These are phyloP conservation scores for Pocillopora verrucosa DNA, from an alignment of 64 coral and sea anemone genomes.

Conservation along the genomic window DNA sequence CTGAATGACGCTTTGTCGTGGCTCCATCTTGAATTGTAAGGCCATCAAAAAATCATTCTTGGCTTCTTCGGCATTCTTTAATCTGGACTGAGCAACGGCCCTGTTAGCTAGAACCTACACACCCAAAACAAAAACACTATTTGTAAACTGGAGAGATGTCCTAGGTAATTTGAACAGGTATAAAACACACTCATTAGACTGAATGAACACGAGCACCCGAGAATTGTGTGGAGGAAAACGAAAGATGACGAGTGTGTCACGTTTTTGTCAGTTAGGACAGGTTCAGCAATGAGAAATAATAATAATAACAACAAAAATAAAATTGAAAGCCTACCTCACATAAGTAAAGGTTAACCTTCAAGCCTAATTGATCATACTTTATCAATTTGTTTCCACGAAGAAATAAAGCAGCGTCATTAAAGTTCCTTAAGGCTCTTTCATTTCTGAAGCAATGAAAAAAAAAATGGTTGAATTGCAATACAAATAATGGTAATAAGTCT, in stretches of 20 bases:
- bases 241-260: too few species aligned
- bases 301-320: too few species aligned
- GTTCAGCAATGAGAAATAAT: too few species aligned
- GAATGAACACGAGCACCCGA: too few species aligned
- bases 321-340: constrained; percentile 69
- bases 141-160: neutral
- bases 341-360: constrained; percentile 88
- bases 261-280: too few species aligned
- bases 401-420: constrained; percentile 79
- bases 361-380: constrained; percentile 87
- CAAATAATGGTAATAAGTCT: neutral
- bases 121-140: neutral
- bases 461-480: neutral
- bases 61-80: constrained; percentile 66
- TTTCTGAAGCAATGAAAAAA: constrained; percentile 24
- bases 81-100: constrained; percentile 60
- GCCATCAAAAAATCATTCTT: constrained; percentile 82
- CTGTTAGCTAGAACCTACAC: constrained; percentile 82
- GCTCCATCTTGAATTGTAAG: constrained; percentile 83
- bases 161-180: neutral
- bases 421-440: constrained; percentile 70
- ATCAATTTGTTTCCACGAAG: constrained; percentile 88
- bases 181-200: too few species aligned
- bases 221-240: too few species aligned
- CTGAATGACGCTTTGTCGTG: constrained; percentile 86